Conservation (phyloP, 2,888 invertebrate species). For the Drosophila yooni region DNA sequence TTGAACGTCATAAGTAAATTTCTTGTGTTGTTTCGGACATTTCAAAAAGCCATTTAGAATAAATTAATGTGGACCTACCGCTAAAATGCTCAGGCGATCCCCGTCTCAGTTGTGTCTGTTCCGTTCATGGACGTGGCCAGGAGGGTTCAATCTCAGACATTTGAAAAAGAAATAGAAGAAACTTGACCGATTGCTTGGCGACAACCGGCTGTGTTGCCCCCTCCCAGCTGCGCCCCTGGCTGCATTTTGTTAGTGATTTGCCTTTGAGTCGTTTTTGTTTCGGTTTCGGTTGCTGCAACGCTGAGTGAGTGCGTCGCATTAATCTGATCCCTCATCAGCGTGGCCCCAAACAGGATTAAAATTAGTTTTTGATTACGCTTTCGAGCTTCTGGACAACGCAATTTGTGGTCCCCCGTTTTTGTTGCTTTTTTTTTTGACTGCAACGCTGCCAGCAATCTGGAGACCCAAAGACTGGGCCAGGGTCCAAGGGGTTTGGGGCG, state of each 20-base stretch:
- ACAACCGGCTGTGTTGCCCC: background rate
- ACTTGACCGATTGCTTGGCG: background rate
- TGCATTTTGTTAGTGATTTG: constrained; percentile 6
- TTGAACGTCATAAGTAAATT: constrained; percentile 74
- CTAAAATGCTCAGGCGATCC: constrained; percentile 65
- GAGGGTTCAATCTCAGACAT: background rate
- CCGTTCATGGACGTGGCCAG: constrained; percentile 3
- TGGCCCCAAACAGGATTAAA: constrained; percentile 84
- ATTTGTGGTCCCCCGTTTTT: constrained; percentile 72
- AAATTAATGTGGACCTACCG: constrained; percentile 79
- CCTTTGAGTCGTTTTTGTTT: constrained; percentile 8
- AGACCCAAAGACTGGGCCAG: background rate
- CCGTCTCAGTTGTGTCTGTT: constrained; percentile 22
- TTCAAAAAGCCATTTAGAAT: constrained; percentile 81
- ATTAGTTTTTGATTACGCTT: constrained; percentile 85
- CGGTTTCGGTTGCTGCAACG: constrained; percentile 2
- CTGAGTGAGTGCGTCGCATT: constrained; percentile 66
- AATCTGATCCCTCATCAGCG: constrained; percentile 82
- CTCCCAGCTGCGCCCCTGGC: background rate
- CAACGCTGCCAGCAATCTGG: background rate
- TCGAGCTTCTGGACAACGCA: constrained; percentile 85
- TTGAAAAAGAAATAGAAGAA: background rate
- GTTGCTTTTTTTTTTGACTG: background rate
- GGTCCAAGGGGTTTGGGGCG: constrained; percentile 39
- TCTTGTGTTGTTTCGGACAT: constrained; percentile 68